Base-by-base conservation (phyloP, 30 jellyfish, hydroid and myxozoan genomes). In the Cassiopea xamachana region DNA sequence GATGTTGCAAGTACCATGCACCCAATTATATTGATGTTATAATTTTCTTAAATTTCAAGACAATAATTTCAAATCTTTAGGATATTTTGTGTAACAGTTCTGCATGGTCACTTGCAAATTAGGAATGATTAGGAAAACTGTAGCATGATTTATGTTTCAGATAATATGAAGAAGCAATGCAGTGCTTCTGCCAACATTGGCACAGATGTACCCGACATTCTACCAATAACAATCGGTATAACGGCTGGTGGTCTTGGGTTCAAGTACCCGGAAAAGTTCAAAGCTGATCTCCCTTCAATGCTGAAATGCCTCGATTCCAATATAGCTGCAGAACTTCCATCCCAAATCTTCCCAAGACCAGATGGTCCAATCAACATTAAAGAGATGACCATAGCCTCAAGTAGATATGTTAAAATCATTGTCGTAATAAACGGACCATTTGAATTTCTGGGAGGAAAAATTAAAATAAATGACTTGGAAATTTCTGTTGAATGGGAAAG, bases 271-370 rank as follows among this genome's bases (percentile, higher is more conserved):
- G 97, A 90, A 1, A 72, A 90, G 64, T 90, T 90, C 84, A 81
- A 81, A 74, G 48, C 97, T 3, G 97, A 90, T 71, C 87, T 90
- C 39, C 97, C 89, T 14, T 77, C 92, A 59, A 73, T 90, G 97
- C 84, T 90, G 79, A 90, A 81, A 59, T 90, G 97, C 75, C 79
- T 90, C 18, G 97, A 90, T 67, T 79, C 92, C 12, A 91, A 90
- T 39, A 90, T 90, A 44, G 89, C 89, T 1, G 89, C 97, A 6
- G 97, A 81, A 68, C 83, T 90, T 8, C 97, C 97, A 13, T 73
- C 85, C 1, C 97, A 90, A 45, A 64, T 90, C 51, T 90, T 90
- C 91, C 92, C 92, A 1, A 73, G 44, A 68, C 90, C 90, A 73
- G 79, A 81, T 46, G 92, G 92, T 27, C 92, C 87, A 17, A 81